Percentiles rank a stretch among this genome's conserved stretches.
Evolutionary conservation across 2,888 invertebrate genomes (phyloP).

Genomic region (Arge pagana): DNA sequence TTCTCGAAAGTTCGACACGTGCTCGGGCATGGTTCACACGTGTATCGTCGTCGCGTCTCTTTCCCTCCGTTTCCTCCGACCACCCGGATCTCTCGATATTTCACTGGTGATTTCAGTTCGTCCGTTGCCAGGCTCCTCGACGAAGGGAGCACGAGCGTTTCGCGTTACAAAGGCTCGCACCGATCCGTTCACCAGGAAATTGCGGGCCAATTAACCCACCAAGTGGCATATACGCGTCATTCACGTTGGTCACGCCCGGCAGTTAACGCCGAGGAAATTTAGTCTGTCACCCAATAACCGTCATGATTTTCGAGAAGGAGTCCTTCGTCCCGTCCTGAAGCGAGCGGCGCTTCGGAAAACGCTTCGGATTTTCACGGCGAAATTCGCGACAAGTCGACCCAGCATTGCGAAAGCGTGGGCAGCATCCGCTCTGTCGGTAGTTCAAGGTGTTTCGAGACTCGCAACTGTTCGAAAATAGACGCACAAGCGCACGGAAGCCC

Average conservation of each 20-base stretch:
- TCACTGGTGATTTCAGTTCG: constrained; percentile 14
- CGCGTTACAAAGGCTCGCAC: constrained; percentile 13
- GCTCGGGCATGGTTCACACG: neutral
- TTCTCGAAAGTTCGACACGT: constrained; percentile 19
- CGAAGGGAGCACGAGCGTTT: too few species aligned
- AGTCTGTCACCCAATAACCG: too few species aligned
- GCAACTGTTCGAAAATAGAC: too few species aligned
- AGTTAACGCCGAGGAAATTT: constrained; percentile 20
- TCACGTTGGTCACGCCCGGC: constrained; percentile 16
- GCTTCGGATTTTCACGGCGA: too few species aligned
- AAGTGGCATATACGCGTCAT: constrained; percentile 13
- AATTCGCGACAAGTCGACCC: too few species aligned
- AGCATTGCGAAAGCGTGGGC: too few species aligned
- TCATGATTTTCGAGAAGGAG: too few species aligned
- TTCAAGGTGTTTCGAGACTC: too few species aligned
- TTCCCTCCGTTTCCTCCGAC: neutral
- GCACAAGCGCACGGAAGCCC: too few species aligned
- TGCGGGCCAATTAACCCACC: constrained; percentile 22
- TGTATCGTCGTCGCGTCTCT: neutral
- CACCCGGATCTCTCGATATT: constrained; percentile 19
- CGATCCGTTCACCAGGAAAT: constrained; percentile 19
- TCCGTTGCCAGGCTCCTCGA: constrained; percentile 8
- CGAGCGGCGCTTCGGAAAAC: too few species aligned
- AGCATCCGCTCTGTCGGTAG: too few species aligned
- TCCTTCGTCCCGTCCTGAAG: too few species aligned